Percentiles rank a stretch among this genome's conserved stretches.
Evolutionary conservation across 2,797 vertebrate genomes (phyloP).

Genomic region (Phoebastria nigripes): DNA sequence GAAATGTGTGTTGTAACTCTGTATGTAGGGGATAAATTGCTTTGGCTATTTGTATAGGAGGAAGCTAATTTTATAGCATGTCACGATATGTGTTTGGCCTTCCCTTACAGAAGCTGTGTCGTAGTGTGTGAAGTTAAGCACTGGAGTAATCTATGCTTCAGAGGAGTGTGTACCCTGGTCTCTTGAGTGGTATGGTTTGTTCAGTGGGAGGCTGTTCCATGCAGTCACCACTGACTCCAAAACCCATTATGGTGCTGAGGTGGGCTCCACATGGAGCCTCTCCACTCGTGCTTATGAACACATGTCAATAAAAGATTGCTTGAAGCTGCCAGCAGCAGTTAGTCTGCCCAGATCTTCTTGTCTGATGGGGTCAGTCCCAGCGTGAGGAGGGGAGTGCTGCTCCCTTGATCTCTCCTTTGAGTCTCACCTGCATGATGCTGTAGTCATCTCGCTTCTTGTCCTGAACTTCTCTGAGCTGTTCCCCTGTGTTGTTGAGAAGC

Average conservation of each 20-base stretch:
- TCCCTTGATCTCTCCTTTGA: background rate
- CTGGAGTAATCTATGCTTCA: background rate
- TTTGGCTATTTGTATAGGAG: background rate
- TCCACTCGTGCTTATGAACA: background rate
- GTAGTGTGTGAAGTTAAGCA: background rate
- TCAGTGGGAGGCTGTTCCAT: background rate
- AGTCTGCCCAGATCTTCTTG: background rate
- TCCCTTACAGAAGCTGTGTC: background rate
- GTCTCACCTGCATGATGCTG: background rate
- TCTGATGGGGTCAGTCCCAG: too few species aligned
- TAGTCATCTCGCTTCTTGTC: background rate
- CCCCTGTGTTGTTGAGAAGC: accelerated
- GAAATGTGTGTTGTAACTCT: background rate
- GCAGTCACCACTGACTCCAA: background rate
- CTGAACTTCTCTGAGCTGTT: background rate
- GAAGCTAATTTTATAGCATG: background rate
- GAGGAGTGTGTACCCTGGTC: background rate
- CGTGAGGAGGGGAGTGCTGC: background rate
- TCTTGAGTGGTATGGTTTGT: background rate
- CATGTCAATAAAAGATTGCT: background rate
- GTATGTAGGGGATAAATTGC: background rate
- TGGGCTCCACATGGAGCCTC: background rate
- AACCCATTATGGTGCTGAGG: background rate
- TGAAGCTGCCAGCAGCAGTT: background rate
- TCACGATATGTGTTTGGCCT: background rate